Conservation (phyloP, 2,113 vertebrate species). For the Platichthys flesus region DNA sequence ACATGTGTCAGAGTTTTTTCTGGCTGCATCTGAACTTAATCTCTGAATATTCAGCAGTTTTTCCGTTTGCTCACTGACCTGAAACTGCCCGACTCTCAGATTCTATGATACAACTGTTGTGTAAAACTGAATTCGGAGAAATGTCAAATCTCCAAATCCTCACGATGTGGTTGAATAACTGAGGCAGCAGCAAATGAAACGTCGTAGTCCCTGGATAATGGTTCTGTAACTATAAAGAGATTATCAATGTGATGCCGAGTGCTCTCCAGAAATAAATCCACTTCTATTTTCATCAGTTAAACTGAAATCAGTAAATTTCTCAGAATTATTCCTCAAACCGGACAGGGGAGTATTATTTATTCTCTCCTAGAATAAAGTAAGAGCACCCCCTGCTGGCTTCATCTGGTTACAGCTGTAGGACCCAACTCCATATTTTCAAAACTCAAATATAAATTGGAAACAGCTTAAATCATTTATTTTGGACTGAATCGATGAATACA, state of each 20-base stretch:
- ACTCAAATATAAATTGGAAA: constrained; percentile 8
- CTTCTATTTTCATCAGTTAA: background rate
- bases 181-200: background rate
- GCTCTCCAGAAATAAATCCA: background rate
- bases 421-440: background rate
- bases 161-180: background rate
- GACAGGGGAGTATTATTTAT: background rate
- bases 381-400: constrained; percentile 42
- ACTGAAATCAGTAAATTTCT: background rate
- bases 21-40: background rate
- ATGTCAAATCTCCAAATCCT: background rate
- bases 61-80: constrained; percentile 10
- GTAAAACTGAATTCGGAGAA: background rate
- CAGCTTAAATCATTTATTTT: constrained; percentile 61
- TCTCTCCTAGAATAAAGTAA: background rate
- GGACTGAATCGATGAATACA: constrained; percentile 66
- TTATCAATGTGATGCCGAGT: background rate
- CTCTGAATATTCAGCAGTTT: constrained; percentile 6
- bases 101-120: constrained; percentile 11
- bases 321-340: background rate
- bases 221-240: background rate
- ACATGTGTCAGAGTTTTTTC: background rate
- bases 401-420: background rate
- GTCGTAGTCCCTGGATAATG: background rate
- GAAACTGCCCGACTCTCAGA: background rate